Base-by-base conservation (phyloP, 2,888 invertebrate genomes). In the Eupithecia centaureata region DNA sequence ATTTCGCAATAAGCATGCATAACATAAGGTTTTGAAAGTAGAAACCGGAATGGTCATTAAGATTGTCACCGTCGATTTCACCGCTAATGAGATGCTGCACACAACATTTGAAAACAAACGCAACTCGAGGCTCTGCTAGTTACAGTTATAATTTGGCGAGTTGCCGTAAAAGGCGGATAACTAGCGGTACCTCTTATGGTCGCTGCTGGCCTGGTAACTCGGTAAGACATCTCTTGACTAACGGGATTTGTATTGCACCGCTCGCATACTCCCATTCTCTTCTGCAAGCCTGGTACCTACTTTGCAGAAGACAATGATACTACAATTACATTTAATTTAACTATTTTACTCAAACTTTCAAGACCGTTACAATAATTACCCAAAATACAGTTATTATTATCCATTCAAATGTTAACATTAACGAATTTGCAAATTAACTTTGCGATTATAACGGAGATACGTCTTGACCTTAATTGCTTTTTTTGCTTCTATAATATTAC, bases 81-180 rank as follows among this genome's bases (percentile, higher is more conserved):
- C 84, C 75, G 73, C 82, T 84, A 86, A 86, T 84, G 81, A 84
- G 80, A 82, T 80, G 81, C 79, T 74, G 75, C 76, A 80, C 75
- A 75, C 78, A 78, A 79, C 75, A 73, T 78, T 76, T 76, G 77
- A 81, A 82, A 79, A 80, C 80, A 79, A 81, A 81, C 76, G 70
- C 72, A 71, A 75, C 69, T 74, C 70, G 72, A 73, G 72, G 77
- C 70, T 64, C 61, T 57, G 67, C 69, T 82, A 82, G 84, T 80
- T 87, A 90, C 91, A 90, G 91, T 91, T 91, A 91, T 85, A 86
- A 85, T 89, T 89, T 83, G 86, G 86, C 80, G 82, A 80, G 79
- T 81, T 77, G 82, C 82, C 82, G 79, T 85, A 85, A 79, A 86
- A 84, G 87, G 86, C 80, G 79, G 68, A 69, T 87, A 88, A 88